These are phyloP conservation scores for Halcyon badia DNA, from an alignment of 2,797 vertebrate genomes.

Conservation along the genomic window DNA sequence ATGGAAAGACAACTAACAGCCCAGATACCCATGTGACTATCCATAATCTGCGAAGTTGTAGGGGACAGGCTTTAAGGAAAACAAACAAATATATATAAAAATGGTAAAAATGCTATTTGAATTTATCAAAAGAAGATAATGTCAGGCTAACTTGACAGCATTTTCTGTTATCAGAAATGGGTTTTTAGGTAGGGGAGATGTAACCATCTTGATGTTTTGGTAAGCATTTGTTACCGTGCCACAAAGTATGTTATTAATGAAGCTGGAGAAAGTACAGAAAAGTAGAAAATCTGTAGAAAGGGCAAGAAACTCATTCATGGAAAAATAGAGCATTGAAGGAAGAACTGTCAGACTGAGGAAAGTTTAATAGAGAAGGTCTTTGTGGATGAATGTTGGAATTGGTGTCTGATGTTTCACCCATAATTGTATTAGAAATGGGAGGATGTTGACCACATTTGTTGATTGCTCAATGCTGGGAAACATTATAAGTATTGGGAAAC, in stretches of 20 bases:
- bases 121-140: neutral
- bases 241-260: neutral
- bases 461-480: neutral
- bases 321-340: neutral
- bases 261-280: neutral
- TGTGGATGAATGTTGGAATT: neutral
- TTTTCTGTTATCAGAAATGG: neutral
- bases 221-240: neutral
- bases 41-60: neutral
- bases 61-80: neutral
- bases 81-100: neutral
- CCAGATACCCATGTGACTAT: neutral
- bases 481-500: neutral
- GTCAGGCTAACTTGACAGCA: neutral
- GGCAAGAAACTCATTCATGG: neutral
- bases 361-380: neutral
- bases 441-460: neutral
- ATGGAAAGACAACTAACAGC: neutral
- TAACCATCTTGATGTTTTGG: neutral
- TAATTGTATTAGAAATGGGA: neutral
- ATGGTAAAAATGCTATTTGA: neutral
- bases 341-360: neutral
- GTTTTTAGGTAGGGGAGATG: neutral
- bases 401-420: neutral
- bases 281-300: neutral